Conservation (phyloP, 2,113 vertebrate genomes). For the Cephalopholis sonnerati region DNA sequence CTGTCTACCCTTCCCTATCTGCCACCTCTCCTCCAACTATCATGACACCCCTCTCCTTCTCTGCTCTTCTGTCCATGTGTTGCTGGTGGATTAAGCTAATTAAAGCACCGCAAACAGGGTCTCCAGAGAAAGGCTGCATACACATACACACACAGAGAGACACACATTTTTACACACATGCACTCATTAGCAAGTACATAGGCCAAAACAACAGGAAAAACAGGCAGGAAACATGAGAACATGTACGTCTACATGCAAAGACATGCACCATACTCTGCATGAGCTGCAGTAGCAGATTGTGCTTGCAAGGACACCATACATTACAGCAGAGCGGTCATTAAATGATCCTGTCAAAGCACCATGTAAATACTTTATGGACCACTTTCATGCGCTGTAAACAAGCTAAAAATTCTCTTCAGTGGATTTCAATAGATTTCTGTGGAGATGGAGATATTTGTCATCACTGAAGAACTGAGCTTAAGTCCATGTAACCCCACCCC, state of each 20-base stretch:
- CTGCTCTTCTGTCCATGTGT: conserved; percentile 70
- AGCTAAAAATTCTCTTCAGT: conserved; percentile 5
- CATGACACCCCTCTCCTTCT: conserved; percentile 52
- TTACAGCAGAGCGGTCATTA: background rate
- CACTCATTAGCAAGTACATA: conserved; percentile 61
- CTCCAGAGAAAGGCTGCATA: conserved; percentile 61
- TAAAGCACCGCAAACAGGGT: conserved; percentile 75
- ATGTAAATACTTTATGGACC: conserved; percentile 38
- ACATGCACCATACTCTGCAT: conserved; percentile 4
- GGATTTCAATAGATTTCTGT: conserved; percentile 32
- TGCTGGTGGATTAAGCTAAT: conserved; percentile 81
- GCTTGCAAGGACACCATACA: conserved; percentile 5
- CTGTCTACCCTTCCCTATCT: conserved; percentile 44
- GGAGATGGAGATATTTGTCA: conserved; percentile 37
- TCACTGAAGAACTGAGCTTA: conserved; percentile 30
- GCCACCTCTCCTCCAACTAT: conserved; percentile 45
- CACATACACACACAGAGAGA: conserved; percentile 35
- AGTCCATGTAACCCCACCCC: background rate
- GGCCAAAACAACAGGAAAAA: conserved; percentile 45
- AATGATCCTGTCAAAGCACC: conserved; percentile 1
- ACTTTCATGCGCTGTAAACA: conserved; percentile 19
- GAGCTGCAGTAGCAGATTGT: background rate
- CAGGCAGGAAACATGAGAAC: conserved; percentile 39
- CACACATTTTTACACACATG: conserved; percentile 16
- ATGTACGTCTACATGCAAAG: conserved; percentile 11